phyloP scores from a whole-genome alignment of 1,140 invertebrate species.

The Mercenaria mercenaria region DNA sequence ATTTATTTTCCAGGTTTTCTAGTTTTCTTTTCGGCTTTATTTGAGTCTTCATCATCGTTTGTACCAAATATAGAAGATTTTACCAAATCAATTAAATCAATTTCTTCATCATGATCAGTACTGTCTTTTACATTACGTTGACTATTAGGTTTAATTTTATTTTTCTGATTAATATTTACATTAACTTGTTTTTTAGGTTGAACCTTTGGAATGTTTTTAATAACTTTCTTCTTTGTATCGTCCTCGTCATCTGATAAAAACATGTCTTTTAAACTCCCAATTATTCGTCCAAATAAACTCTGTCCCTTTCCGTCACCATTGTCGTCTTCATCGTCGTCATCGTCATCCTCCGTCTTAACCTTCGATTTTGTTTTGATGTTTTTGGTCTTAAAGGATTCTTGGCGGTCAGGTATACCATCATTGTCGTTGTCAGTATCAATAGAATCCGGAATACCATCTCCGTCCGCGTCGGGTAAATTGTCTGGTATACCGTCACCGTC shows the following conservation, averaged over 20 bases:
- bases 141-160: slow-evolving; percentile 23
- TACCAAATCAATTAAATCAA: slow-evolving; percentile 65
- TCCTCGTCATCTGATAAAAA: slow-evolving; percentile 79
- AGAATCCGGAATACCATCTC: slow-evolving; percentile 80
- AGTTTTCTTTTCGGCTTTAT: not conserved
- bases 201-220: slow-evolving; percentile 63
- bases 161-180: slow-evolving; percentile 22
- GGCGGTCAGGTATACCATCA: slow-evolving; percentile 77
- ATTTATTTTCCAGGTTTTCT: slow-evolving; percentile 39
- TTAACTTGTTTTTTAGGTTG: slow-evolving; percentile 58
- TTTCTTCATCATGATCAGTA: slow-evolving; percentile 62
- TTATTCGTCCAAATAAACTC: slow-evolving; percentile 61
- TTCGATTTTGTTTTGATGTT: not conserved
- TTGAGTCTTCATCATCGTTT: slow-evolving; percentile 1
- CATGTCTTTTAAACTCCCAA: slow-evolving; percentile 71
- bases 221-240: slow-evolving; percentile 70
- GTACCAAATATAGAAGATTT: slow-evolving; percentile 61
- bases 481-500: slow-evolving; percentile 81
- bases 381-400: not conserved
- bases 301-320: slow-evolving; percentile 80
- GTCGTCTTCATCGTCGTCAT: slow-evolving; percentile 36
- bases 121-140: slow-evolving; percentile 30
- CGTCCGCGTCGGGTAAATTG: slow-evolving; percentile 78
- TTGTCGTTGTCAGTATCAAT: slow-evolving; percentile 75
- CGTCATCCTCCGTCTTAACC: slow-evolving; percentile 65